A percentile compares a stretch with the other conserved stretches of the same genome.
Conservation (phyloP, 2,888 invertebrate species). For the Fragum sueziense region DNA sequence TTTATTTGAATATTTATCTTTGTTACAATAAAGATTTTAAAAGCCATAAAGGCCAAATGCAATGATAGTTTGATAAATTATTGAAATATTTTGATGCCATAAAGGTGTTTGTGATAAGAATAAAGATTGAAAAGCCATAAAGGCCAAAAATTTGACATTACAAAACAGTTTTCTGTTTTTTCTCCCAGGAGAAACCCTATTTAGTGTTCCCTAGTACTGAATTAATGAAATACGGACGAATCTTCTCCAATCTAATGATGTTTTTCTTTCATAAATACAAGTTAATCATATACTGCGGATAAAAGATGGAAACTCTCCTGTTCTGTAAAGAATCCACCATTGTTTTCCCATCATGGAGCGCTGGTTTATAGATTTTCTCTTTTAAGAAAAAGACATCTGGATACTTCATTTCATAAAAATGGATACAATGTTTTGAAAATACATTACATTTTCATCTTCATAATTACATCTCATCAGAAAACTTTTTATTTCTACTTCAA, state of each 20-base stretch:
- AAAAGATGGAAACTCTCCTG: no score
- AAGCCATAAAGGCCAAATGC: constrained; percentile 26
- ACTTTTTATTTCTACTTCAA: no score
- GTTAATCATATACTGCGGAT: no score
- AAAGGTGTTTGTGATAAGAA: background rate
- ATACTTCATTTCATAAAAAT: no score
- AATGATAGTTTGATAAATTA: background rate
- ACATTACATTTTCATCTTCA: background rate
- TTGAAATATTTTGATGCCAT: background rate
- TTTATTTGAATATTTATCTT: background rate
- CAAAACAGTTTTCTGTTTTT: background rate
- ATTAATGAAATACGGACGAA: background rate
- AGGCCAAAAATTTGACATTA: background rate
- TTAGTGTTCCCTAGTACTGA: background rate
- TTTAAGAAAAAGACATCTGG: no score
- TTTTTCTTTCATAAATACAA: no score
- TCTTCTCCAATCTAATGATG: no score
- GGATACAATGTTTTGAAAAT: background rate
- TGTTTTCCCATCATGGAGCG: no score
- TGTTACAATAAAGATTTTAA: background rate
- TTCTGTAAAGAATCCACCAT: no score
- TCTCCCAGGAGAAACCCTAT: background rate
- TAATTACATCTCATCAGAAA: no score
- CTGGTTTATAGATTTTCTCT: no score
- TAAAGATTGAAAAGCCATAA: constrained; percentile 11